phyloP scores from a whole-genome alignment of 1,140 invertebrate genomes.

The Pantala flavescens region DNA sequence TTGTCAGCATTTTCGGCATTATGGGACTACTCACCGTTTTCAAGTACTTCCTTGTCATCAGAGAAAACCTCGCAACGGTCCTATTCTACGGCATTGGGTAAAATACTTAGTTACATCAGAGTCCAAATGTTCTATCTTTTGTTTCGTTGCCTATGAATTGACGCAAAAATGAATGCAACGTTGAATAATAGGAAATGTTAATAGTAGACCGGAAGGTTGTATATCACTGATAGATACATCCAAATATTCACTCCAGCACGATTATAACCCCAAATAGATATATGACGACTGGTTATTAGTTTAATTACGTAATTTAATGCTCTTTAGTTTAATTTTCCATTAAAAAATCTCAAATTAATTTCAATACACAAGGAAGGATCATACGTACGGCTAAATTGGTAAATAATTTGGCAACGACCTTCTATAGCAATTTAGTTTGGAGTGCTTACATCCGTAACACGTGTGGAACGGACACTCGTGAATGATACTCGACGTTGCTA shows the following conservation, averaged over 20 bases:
- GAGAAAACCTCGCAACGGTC: neutral
- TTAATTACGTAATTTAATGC: no score
- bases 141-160: neutral
- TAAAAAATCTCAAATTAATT: no score
- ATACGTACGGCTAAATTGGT: no score
- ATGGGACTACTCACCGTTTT: slow-evolving; percentile 49
- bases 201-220: neutral
- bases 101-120: neutral
- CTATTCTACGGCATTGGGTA: slow-evolving; percentile 2
- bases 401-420: no score
- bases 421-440: no score
- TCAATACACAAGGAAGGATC: no score
- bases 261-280: no score
- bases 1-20: slow-evolving; percentile 36
- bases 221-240: neutral
- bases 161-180: neutral
- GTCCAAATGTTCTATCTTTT: neutral
- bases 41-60: slow-evolving; percentile 49
- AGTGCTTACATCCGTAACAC: no score
- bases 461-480: no score
- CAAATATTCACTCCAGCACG: neutral
- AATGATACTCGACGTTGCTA: no score
- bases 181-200: neutral
- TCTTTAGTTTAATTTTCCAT: no score
- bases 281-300: no score